These are phyloP conservation scores for Brachylomia viminalis DNA, from an alignment of 2,888 invertebrate genomes.

Conservation along the genomic window DNA sequence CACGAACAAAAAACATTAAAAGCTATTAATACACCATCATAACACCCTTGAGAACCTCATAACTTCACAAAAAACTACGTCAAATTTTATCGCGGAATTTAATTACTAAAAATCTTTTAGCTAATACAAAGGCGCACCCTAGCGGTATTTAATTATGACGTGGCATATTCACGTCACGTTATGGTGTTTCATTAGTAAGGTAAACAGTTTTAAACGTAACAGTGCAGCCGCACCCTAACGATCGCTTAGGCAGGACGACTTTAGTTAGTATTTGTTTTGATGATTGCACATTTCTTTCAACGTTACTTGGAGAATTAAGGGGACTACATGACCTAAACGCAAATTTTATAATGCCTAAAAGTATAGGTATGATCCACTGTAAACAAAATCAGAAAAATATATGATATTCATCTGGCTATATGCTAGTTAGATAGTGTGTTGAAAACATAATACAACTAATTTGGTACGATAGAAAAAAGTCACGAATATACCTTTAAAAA, in stretches of 20 bases:
- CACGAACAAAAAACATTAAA: conserved; percentile 20
- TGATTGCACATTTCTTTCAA: conserved; percentile 50
- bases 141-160: conserved; percentile 79
- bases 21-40: conserved; percentile 45
- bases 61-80: conserved; percentile 65
- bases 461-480: no score
- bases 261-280: conserved; percentile 60
- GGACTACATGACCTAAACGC: no score
- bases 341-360: no score
- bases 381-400: no score
- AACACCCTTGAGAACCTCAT: conserved; percentile 53
- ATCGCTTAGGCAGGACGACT: conserved; percentile 57
- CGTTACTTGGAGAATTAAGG: neutral
- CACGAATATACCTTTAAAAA: no score
- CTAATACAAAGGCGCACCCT: conserved; percentile 75
- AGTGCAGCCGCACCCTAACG: conserved; percentile 79
- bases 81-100: conserved; percentile 74
- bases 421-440: no score
- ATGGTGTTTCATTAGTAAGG: conserved; percentile 85
- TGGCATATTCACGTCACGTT: conserved; percentile 78
- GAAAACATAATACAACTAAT: no score
- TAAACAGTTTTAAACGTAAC: conserved; percentile 86
- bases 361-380: no score
- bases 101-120: conserved; percentile 82
- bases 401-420: no score